Evolutionary conservation across 2,113 vertebrate genomes (phyloP), one percentile per base, ranked within the genome.

Genomic region (Aptenodytes forsteri): DNA sequence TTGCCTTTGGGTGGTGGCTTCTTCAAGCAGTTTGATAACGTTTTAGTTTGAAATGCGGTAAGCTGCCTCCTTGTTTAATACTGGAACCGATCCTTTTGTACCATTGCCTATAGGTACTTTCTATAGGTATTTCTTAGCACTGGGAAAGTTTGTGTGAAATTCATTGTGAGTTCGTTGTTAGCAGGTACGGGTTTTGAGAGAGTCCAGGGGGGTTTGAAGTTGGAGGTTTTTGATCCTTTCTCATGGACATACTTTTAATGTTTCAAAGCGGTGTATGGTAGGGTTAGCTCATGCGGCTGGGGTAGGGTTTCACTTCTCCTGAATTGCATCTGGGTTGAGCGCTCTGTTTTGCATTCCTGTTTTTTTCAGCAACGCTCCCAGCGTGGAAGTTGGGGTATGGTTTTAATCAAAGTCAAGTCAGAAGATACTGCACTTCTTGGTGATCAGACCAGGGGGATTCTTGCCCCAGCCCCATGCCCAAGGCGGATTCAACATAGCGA

Each of bases 331-430:
- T 92, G 77, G 22, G 83, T 97, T 87, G 76, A 92, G 67, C 83
- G 32, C 80, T 89, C 9, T 64, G 61, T 75, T 98, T 89, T 93
- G 70, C 65, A 87, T 95, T 89, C 93, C 72, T 94, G 46, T 46
- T 95, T 93, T 92, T 94, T 96, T 65, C 90, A 94, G 96, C 92
- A 78, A 7, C 10, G 12, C 88, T 87, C 62, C 58, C 95, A 85
- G 75, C 66, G 26, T 97, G 86, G 80, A 97, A 95, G 72, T 86
- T 62, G 65, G 71, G 47, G 67, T 91, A 98, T 97, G 96, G 94
- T 97, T 98, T 97, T 95, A 97, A 97, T 98, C 95, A 96, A 49
- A 91, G 83, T 67, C 58, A 58, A 96, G 90, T 96, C 95, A 92
- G 75, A 95, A 97, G 92, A 90, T 40, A 32, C 6, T 90, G 79